Conservation (phyloP, 2,113 vertebrate genomes). For the Tachuris rubrigastra region DNA sequence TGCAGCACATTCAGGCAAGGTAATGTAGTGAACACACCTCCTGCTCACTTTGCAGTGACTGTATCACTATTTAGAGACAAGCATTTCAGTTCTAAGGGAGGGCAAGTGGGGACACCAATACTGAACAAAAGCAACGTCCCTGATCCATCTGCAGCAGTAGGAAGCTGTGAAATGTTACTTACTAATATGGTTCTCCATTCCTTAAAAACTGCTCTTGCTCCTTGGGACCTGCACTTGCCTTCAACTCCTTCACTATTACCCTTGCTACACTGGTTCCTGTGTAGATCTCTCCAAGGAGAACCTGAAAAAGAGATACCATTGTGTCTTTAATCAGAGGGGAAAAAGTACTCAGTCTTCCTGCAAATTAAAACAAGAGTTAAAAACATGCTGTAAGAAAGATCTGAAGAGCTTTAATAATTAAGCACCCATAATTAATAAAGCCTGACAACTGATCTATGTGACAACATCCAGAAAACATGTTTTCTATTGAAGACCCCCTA, state of each 20-base stretch:
- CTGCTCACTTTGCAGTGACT: background rate
- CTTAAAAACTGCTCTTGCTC: conserved; percentile 93
- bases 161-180: conserved; percentile 39
- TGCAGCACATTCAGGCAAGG: background rate
- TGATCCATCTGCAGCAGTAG: background rate
- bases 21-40: background rate
- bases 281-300: conserved; percentile 93
- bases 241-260: conserved; percentile 93
- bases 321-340: conserved; percentile 28
- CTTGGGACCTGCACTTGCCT: conserved; percentile 88
- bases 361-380: background rate
- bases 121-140: background rate
- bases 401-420: background rate
- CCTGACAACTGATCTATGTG: background rate
- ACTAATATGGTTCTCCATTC: conserved; percentile 94
- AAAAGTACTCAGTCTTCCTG: conserved; percentile 54
- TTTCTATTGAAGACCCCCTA: background rate
- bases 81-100: background rate
- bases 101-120: background rate
- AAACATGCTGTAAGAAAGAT: background rate
- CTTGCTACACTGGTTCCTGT: conserved; percentile 85
- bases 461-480: background rate
- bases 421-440: background rate
- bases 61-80: background rate
- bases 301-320: conserved; percentile 71